These are phyloP conservation scores for Porites australiensis DNA, from an alignment of 64 coral and sea anemone species.

Conservation along the genomic window DNA sequence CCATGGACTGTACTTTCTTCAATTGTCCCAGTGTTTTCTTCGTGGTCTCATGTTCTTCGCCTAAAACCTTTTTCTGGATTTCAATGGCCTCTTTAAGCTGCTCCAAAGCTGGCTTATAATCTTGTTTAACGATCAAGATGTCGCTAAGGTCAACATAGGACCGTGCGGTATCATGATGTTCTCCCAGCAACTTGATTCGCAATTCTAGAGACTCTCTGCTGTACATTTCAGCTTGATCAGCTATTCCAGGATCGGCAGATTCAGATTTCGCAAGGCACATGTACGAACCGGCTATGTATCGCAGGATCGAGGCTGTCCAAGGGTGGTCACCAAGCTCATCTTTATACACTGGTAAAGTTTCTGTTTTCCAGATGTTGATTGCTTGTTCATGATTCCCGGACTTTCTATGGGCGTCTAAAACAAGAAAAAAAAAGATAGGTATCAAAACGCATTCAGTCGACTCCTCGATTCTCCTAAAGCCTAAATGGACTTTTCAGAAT, in stretches of 20 bases:
- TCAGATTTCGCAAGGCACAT: background rate
- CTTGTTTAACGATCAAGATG: background rate
- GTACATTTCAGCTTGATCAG: slow-evolving; percentile 4
- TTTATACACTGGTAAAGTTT: slow-evolving; percentile 46
- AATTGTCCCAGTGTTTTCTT: background rate
- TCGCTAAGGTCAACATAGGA: slow-evolving; percentile 22
- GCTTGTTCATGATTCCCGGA: background rate
- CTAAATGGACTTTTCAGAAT: no score
- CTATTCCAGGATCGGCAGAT: background rate
- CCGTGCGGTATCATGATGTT: slow-evolving; percentile 57
- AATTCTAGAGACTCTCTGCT: slow-evolving; percentile 2
- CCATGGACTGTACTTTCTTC: background rate
- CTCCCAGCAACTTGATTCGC: slow-evolving; percentile 31
- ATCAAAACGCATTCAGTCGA: no score
- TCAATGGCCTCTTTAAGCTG: slow-evolving; percentile 4
- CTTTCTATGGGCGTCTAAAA: background rate
- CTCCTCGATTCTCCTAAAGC: no score
- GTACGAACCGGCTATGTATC: slow-evolving; percentile 38
- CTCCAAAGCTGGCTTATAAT: background rate
- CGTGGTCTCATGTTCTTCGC: background rate
- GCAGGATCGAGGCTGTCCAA: slow-evolving; percentile 45
- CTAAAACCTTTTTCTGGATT: background rate
- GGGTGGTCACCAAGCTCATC: slow-evolving; percentile 58
- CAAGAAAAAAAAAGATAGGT: background rate
- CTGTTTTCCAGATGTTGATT: background rate